These are phyloP conservation scores for Hestina assimilis DNA, from an alignment of 1,140 invertebrate genomes.

Conservation along the genomic window DNA sequence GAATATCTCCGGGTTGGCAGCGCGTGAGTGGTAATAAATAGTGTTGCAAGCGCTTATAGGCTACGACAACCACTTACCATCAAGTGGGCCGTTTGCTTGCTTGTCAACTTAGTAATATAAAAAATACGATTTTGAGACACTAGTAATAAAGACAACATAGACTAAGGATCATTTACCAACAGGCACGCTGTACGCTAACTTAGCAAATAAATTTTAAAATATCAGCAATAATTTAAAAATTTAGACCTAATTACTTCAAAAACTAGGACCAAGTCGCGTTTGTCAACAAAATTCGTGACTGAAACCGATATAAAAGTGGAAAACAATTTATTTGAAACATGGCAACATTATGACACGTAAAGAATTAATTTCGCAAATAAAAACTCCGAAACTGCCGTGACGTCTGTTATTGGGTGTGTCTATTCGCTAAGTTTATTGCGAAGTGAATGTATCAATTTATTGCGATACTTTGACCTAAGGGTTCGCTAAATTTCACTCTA, in stretches of 20 bases:
- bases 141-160: no score
- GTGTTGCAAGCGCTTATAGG: no score
- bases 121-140: no score
- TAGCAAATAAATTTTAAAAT: no score
- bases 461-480: slow-evolving; percentile 40
- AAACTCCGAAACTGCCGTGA: slow-evolving; percentile 42
- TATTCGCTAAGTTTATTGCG: slow-evolving; percentile 39
- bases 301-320: neutral
- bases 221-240: no score
- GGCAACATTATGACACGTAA: slow-evolving; percentile 15
- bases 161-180: no score
- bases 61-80: no score
- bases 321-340: slow-evolving; percentile 13
- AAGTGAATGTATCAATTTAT: slow-evolving; percentile 45
- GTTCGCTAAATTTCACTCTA: neutral
- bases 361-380: slow-evolving; percentile 43
- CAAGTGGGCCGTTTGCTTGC: no score
- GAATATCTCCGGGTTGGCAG: no score
- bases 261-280: neutral
- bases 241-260: neutral
- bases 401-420: slow-evolving; percentile 36
- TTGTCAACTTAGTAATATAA: no score
- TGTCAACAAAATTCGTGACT: neutral
- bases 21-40: no score
- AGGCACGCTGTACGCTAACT: no score